phyloP scores from a whole-genome alignment of 2,113 vertebrate species.

The Burhinus oedicnemus region DNA sequence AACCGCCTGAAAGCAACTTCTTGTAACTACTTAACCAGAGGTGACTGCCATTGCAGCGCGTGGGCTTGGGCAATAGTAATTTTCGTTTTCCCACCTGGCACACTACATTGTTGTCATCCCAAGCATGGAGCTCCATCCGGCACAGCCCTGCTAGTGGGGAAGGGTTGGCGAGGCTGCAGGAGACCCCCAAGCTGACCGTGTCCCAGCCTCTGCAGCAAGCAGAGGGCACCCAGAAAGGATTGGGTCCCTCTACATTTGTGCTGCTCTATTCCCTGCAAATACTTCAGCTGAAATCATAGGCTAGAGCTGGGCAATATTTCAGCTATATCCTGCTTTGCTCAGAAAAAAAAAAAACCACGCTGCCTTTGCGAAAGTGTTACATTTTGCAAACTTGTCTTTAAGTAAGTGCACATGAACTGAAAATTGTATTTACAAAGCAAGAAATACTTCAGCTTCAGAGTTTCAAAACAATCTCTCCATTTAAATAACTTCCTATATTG shows the following conservation, averaged over 20 bases:
- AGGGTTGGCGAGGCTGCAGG: not conserved
- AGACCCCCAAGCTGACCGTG: accelerated
- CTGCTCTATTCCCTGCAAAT: not conserved
- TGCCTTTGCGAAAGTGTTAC: not conserved
- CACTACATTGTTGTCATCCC: accelerated
- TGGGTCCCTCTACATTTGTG: not conserved
- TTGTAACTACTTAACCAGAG: not conserved
- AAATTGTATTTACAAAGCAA: not conserved
- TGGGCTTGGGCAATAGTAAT: not conserved
- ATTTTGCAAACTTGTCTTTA: not conserved
- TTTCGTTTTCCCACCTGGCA: not conserved
- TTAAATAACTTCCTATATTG: not conserved
- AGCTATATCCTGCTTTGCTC: not conserved
- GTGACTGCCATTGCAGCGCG: not conserved
- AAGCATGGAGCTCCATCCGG: not conserved
- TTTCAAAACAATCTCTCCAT: not conserved
- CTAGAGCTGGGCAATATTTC: not conserved
- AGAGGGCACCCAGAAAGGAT: not conserved
- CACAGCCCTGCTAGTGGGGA: accelerated
- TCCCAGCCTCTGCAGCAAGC: not conserved
- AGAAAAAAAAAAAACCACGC: not conserved
- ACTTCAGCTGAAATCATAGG: not conserved
- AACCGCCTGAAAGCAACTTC: conserved; percentile 28
- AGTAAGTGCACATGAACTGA: not conserved
- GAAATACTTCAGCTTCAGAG: not conserved